Base-by-base conservation (phyloP, 2,797 vertebrate genomes). In the Amphiprion clarkii region DNA sequence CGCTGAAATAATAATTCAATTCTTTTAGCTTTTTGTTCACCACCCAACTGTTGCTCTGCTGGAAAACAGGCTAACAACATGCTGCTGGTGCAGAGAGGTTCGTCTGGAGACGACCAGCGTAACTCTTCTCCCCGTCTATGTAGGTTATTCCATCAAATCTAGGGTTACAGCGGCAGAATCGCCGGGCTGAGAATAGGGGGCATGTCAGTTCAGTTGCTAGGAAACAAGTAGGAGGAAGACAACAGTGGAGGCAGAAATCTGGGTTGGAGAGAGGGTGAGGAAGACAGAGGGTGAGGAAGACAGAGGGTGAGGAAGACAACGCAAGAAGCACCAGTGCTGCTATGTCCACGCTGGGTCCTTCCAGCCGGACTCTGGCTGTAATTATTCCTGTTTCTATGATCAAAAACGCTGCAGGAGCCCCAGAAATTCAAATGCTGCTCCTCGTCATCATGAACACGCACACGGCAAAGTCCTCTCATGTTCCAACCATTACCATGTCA, bases 191-290 rank as follows among this genome's bases (percentile, higher is more conserved):
- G 84, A 93, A 91, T 87, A 93, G 88, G 90, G 93, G 85, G 79
- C 88, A 91, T 82, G 87, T 89, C 88, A 83, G 83, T 89, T 93
- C 91, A 91, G 95, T 95, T 95, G 94, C 95, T 95, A 95, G 93
- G 95, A 90, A 94, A 95, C 95, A 86, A 92, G 91, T 87, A 69
- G 76, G 82, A 89, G 78, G 86, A 93, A 87, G 80, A 91, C 89
- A 93, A 94, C 91, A 93, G 84, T 83, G 71, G 72, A 87, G 54
- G 87, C 84, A 88, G 82, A 89, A 88, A 92, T 91, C 88, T 93
- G 88, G 85, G 86, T 83, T 92, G 87, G 56, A 51, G 65, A 44
- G 65, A 65, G 52, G 27, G 78, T 55, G 23, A 80, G 23, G 19
- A 74, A 33, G 31, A 7, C 31, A 33, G 68, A 71, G 67, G 25